Percentiles rank a stretch among this genome's conserved stretches.
Evolutionary conservation across 2,113 vertebrate species (phyloP).

Genomic region (Globicephala melas): DNA sequence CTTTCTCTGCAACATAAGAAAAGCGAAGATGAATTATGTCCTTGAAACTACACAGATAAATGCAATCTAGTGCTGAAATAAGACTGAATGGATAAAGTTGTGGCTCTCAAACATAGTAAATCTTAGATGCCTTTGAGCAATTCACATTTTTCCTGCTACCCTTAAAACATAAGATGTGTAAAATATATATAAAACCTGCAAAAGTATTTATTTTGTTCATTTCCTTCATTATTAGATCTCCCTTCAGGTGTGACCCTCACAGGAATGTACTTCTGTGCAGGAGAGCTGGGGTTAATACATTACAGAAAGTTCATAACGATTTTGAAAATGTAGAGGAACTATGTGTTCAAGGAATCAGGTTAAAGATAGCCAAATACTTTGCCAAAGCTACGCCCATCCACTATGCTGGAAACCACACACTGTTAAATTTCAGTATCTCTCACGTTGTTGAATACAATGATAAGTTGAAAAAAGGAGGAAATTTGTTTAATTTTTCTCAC

Average conservation of each 20-base stretch:
- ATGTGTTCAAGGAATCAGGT: background rate
- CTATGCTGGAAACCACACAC: background rate
- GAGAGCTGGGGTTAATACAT: background rate
- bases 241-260: background rate
- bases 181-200: background rate
- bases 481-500: background rate
- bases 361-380: background rate
- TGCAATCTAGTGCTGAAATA: background rate
- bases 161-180: background rate
- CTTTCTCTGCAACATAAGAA: background rate
- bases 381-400: background rate
- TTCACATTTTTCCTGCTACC: background rate
- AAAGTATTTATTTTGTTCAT: background rate
- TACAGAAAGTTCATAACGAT: background rate
- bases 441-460: background rate
- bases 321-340: background rate
- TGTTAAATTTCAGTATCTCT: background rate
- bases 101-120: background rate
- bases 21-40: constrained; percentile 3
- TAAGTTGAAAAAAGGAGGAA: background rate
- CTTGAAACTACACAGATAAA: constrained; percentile 13
- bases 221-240: background rate
- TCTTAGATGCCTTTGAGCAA: background rate
- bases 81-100: background rate
- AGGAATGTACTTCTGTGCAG: background rate